phyloP scores from a whole-genome alignment of 2,888 invertebrate species.

The Drosophila lacicola region DNA sequence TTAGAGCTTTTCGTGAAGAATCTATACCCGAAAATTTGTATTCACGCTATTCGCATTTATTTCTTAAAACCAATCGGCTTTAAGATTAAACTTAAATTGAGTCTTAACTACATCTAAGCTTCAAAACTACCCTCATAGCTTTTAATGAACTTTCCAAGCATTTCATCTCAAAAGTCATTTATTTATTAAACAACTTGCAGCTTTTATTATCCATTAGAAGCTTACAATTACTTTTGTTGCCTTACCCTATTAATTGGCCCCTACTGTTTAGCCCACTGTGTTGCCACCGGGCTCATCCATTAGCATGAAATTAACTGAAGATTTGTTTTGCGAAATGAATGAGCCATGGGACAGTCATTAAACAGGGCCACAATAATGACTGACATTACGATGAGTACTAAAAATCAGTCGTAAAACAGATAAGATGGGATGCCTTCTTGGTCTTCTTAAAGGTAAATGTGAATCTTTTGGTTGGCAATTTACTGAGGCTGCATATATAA shows the following conservation, averaged over 20 bases:
- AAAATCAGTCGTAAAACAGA: slow-evolving; percentile 71
- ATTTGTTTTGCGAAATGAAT: slow-evolving; percentile 26
- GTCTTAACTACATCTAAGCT: background rate
- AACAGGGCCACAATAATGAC: slow-evolving; percentile 66
- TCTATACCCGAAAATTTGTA: no score
- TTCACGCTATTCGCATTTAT: no score
- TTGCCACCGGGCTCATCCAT: slow-evolving; percentile 53
- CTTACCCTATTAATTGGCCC: slow-evolving; percentile 44
- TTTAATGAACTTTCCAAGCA: background rate
- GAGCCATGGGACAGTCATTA: slow-evolving; percentile 56
- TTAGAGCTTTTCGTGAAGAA: background rate
- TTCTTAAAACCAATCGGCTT: background rate
- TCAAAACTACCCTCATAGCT: background rate
- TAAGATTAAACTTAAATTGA: background rate
- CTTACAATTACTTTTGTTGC: slow-evolving; percentile 38
- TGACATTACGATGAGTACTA: slow-evolving; percentile 62
- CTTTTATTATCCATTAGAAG: slow-evolving; percentile 24
- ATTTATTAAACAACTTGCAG: slow-evolving; percentile 14
- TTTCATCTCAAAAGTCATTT: slow-evolving; percentile 18
- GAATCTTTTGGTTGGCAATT: background rate
- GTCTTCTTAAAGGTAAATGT: slow-evolving; percentile 32
- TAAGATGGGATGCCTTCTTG: slow-evolving; percentile 39
- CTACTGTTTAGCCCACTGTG: slow-evolving; percentile 25
- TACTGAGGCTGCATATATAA: slow-evolving; percentile 17
- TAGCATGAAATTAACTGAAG: slow-evolving; percentile 50